Evolutionary conservation across 2,797 vertebrate genomes (phyloP), one percentile per base, ranked within the genome.

Genomic region (Sebastes miniatus): DNA sequence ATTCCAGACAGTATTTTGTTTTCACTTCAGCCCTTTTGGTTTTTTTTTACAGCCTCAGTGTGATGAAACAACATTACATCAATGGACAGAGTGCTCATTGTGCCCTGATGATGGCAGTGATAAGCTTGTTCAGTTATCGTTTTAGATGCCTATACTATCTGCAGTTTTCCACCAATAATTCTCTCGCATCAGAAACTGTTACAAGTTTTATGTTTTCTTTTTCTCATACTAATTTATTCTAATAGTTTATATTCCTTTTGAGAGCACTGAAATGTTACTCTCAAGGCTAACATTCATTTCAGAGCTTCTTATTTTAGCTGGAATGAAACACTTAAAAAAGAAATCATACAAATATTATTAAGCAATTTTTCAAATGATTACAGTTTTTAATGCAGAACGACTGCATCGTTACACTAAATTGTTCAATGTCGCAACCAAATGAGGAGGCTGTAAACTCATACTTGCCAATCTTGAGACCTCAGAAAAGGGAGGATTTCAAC

Each of bases 21-120:
- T 79, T 54, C 29, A 67, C 7, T 64, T 13, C 56, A 36, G 76
- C 62, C n/a, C 58, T 7, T 61, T 61, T 2, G 0, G 7, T 1
- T 43, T 47, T 47, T 47, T 47, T 74, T 81, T 43, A 62, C 34
- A 57, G 31, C 59, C 64, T 81, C 32, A 12, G 10, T 80, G 25
- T 57, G 76, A 72, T 73, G 32, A 77, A 76, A 73, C 34, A 20
- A 50, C 65, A 54, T 71, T 59, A 22, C 24, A 73, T 81, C 5
- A 52, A 6, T 70, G 25, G 36, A 67, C 76, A 66, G 58, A 76
- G 67, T 18, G 24, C 57, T 65, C 65, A 50, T 12, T 59, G 75
- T 80, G 62, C 59, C 70, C 79, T 69, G 47, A 43, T 71, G 62
- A 79, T 39, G 79, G 52, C 58, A 31, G 63, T 9, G 52, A 79